Conservation (phyloP, 2,888 invertebrate species). For the Polyploca ridens region DNA sequence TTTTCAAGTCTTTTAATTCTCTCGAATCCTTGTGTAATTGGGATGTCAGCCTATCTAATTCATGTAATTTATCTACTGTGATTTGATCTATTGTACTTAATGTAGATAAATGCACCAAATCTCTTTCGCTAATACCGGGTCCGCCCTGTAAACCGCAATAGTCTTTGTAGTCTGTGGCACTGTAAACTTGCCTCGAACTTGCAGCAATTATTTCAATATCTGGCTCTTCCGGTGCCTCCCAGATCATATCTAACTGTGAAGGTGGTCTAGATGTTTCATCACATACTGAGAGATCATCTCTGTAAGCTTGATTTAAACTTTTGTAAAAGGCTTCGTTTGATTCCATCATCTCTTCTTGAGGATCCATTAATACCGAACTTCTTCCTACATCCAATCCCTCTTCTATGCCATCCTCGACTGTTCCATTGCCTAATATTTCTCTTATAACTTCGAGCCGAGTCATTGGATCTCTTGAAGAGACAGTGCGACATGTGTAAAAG, state of each 20-base stretch:
- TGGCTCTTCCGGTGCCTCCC: constrained; percentile 92
- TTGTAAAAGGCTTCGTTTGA: constrained; percentile 95
- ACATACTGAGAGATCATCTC: constrained; percentile 88
- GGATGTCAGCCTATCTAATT: constrained; percentile 90
- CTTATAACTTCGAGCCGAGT: constrained; percentile 85
- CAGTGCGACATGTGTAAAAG: constrained; percentile 86
- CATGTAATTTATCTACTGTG: constrained; percentile 91
- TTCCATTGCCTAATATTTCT: constrained; percentile 87
- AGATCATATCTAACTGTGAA: constrained; percentile 93
- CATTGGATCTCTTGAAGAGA: constrained; percentile 80
- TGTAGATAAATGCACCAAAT: constrained; percentile 89
- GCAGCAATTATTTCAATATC: constrained; percentile 84
- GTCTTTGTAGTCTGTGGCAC: constrained; percentile 91
- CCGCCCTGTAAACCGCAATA: constrained; percentile 88
- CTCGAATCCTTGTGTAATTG: constrained; percentile 92
- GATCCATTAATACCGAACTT: constrained; percentile 67
- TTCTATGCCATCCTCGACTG: constrained; percentile 87
- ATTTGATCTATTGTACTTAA: constrained; percentile 91
- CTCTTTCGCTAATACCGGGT: constrained; percentile 90
- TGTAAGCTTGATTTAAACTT: constrained; percentile 93
- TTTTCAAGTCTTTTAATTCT: constrained; percentile 90
- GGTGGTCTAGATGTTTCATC: constrained; percentile 86
- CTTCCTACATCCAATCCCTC: constrained; percentile 86
- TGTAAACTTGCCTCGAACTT: constrained; percentile 87
- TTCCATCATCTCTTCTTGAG: constrained; percentile 84